phyloP scores from a whole-genome alignment of 2,113 vertebrate species.

The Hippocampus abdominalis region DNA sequence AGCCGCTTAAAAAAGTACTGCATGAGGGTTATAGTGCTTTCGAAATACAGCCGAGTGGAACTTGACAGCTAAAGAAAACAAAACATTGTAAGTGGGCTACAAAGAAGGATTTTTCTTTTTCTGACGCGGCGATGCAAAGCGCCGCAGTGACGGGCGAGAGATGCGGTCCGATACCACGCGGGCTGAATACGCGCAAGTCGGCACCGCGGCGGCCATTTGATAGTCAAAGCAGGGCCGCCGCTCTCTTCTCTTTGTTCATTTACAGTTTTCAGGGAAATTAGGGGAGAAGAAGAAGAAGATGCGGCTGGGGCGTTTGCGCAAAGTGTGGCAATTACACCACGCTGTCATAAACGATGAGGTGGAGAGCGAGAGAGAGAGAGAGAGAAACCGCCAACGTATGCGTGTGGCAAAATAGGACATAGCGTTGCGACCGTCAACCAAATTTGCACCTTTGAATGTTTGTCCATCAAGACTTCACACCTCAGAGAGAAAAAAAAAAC shows the following conservation, averaged over 20 bases:
- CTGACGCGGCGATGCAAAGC: slow-evolving; percentile 73
- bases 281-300: slow-evolving; percentile 41
- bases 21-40: no score
- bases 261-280: slow-evolving; percentile 75
- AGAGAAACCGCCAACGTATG: background rate
- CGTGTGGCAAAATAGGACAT: no score
- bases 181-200: slow-evolving; percentile 39
- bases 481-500: no score
- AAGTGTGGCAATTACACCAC: background rate
- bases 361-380: background rate
- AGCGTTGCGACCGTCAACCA: background rate
- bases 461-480: background rate
- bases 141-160: slow-evolving; percentile 60
- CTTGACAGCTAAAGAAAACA: slow-evolving; percentile 63
- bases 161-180: slow-evolving; percentile 46
- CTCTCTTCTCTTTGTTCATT: slow-evolving; percentile 69
- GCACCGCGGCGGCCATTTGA: slow-evolving; percentile 66
- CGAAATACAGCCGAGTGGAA: slow-evolving; percentile 3
- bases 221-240: slow-evolving; percentile 66
- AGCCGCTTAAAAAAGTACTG: no score
- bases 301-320: slow-evolving; percentile 14
- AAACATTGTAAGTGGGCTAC: slow-evolving; percentile 60
- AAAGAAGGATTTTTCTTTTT: slow-evolving; percentile 69
- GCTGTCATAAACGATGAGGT: background rate
- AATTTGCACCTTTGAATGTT: background rate